A percentile compares a stretch with the other conserved stretches of the same genome.
phyloP scores from a whole-genome alignment of 2,888 invertebrate genomes.

The Meteorus cinctellus region DNA sequence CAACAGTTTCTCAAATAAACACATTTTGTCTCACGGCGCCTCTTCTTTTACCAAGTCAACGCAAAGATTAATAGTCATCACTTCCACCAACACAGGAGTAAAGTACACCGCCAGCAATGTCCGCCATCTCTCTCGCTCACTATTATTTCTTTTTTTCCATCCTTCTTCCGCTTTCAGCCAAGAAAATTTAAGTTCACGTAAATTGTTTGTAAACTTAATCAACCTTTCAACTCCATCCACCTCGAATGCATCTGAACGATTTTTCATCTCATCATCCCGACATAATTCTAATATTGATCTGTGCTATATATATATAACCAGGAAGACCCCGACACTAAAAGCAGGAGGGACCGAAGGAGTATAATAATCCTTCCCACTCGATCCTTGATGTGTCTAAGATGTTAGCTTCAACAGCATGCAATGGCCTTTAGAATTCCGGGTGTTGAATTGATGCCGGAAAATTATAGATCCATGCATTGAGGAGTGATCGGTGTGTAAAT shows the following conservation, averaged over 20 bases:
- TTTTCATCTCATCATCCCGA: constrained; percentile 17
- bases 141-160: background rate
- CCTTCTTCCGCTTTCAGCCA: background rate
- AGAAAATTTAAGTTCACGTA: background rate
- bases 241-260: background rate
- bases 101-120: background rate
- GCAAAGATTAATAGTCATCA: constrained; percentile 25
- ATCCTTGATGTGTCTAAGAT: constrained; percentile 26
- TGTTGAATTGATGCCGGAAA: constrained; percentile 40
- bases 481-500: constrained; percentile 43
- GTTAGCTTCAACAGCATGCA: constrained; percentile 18
- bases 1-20: constrained; percentile 38
- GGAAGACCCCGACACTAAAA: background rate
- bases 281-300: background rate
- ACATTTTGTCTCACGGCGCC: constrained; percentile 34
- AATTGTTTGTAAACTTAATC: constrained; percentile 10
- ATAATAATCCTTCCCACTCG: constrained; percentile 22
- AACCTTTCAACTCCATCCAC: background rate
- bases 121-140: background rate
- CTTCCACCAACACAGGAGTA: background rate
- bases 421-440: constrained; percentile 23
- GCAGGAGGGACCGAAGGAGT: background rate
- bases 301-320: background rate
- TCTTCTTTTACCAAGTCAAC: constrained; percentile 24
- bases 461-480: constrained; percentile 36